A percentile compares a stretch with the other conserved stretches of the same genome.
Conservation (phyloP, 1,140 invertebrate genomes). For the Brachionus rotundiformis region DNA sequence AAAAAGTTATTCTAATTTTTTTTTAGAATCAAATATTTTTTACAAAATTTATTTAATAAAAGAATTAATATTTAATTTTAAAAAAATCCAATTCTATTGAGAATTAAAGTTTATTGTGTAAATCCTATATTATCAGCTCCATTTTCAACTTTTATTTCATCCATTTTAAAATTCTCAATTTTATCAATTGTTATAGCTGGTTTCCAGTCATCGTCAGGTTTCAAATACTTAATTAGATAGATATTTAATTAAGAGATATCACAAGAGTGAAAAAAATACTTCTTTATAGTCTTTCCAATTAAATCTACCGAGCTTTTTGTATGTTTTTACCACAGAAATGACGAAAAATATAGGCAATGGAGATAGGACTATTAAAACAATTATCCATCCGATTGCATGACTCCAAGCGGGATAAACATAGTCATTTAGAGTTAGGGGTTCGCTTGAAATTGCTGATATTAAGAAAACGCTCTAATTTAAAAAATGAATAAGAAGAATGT, state of each 20-base stretch:
- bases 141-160: not conserved
- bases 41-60: not conserved
- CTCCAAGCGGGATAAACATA: constrained; percentile 47
- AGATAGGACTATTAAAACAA: constrained; percentile 27
- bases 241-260: not conserved
- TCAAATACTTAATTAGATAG: not conserved
- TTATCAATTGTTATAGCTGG: not conserved
- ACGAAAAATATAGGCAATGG: constrained; percentile 46
- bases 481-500: not conserved
- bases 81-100: not conserved
- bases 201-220: constrained; percentile 25
- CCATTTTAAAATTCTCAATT: not conserved
- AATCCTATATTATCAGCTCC: not conserved
- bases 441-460: not conserved
- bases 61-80: not conserved
- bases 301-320: not conserved
- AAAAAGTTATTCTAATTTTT: no score
- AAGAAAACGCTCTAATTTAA: not conserved
- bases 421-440: constrained; percentile 7
- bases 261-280: not conserved
- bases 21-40: not conserved
- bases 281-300: not conserved
- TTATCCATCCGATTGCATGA: constrained; percentile 41
- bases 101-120: not conserved
- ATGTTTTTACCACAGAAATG: constrained; percentile 1